A percentile compares a stretch with the other conserved stretches of the same genome.
Evolutionary conservation across 1,140 invertebrate species (phyloP).

Genomic region (Dreissena polymorpha): DNA sequence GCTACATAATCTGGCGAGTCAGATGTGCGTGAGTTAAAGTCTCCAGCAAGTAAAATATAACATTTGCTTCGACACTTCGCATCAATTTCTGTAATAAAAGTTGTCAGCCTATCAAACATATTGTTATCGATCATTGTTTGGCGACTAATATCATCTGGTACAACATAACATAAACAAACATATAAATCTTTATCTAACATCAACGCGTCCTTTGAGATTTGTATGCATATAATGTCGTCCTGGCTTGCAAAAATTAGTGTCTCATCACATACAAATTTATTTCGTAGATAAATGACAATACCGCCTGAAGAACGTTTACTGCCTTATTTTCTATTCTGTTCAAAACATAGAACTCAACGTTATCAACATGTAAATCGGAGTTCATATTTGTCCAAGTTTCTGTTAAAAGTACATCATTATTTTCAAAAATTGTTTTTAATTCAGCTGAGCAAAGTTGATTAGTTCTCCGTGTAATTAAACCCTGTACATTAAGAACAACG

Average conservation of each 20-base stretch:
- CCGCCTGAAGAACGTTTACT: constrained; percentile 21
- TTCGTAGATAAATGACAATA: constrained; percentile 10
- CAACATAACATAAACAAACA: constrained; percentile 6
- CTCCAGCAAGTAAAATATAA: background rate
- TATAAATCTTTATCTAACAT: too few species aligned
- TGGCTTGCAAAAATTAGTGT: constrained; percentile 13
- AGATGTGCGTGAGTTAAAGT: constrained; percentile 16
- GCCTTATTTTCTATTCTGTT: constrained; percentile 22
- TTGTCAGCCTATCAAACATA: constrained; percentile 8
- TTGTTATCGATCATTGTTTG: constrained; percentile 7
- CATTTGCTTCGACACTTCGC: background rate
- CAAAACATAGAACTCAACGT: constrained; percentile 15
- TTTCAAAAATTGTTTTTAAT: too few species aligned
- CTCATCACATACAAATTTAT: background rate
- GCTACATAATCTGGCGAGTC: constrained; percentile 4
- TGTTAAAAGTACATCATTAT: background rate
- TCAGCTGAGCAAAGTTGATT: background rate
- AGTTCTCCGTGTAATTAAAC: background rate
- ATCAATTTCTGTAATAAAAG: background rate
- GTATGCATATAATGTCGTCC: constrained; percentile 3
- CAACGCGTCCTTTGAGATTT: too few species aligned
- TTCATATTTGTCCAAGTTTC: constrained; percentile 20
- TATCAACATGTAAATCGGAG: constrained; percentile 8
- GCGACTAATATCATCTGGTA: constrained; percentile 3
- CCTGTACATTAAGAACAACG: constrained; percentile 4